Evolutionary conservation across 2,113 vertebrate species (phyloP).

Genomic region (Acanthochromis polyacanthus): DNA sequence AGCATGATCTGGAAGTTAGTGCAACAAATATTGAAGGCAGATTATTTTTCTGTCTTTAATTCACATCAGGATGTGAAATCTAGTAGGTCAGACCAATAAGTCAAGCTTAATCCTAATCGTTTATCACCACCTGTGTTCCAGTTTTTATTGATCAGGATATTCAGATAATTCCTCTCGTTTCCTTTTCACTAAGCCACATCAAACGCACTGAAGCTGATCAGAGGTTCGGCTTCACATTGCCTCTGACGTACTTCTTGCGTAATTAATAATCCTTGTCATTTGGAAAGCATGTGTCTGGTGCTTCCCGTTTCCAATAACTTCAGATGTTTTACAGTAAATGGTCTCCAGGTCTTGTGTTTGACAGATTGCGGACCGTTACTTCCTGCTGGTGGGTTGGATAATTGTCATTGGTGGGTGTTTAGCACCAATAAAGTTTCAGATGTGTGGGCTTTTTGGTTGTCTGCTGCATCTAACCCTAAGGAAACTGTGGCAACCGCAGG

Average conservation of each 20-base stretch:
- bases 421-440: constrained; percentile 73
- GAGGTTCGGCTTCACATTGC: constrained; percentile 23
- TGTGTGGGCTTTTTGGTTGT: constrained; percentile 70
- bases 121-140: constrained; percentile 22
- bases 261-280: constrained; percentile 73
- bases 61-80: not conserved
- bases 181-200: constrained; percentile 66
- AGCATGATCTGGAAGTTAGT: not conserved
- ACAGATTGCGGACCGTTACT: constrained; percentile 68
- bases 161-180: constrained; percentile 36
- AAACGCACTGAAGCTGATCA: constrained; percentile 42
- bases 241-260: constrained; percentile 69
- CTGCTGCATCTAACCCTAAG: constrained; percentile 52
- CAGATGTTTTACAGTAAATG: constrained; percentile 70
- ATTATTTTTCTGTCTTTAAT: not conserved
- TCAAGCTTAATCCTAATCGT: not conserved
- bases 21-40: not conserved
- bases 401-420: constrained; percentile 77
- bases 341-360: constrained; percentile 69
- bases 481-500: constrained; percentile 60
- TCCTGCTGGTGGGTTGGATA: constrained; percentile 73
- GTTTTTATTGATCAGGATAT: constrained; percentile 47
- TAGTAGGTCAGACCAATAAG: not conserved
- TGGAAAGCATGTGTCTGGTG: constrained; percentile 69
- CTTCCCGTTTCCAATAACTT: constrained; percentile 46